phyloP scores from a whole-genome alignment of 2,888 invertebrate genomes.

The Autographa pulchrina region DNA sequence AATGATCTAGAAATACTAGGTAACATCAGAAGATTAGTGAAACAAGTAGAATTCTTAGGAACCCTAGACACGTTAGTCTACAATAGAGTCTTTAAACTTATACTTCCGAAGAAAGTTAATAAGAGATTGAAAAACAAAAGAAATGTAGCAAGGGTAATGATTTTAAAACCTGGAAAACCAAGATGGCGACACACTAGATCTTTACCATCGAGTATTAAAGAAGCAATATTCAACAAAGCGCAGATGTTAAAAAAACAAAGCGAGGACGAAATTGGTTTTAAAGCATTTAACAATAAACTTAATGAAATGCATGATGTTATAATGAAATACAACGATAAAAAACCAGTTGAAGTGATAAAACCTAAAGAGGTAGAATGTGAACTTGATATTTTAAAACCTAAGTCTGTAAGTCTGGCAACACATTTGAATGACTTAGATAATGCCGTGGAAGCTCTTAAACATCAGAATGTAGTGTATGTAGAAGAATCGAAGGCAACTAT shows the following conservation, averaged over 20 bases:
- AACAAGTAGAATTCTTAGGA: constrained; percentile 88
- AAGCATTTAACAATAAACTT: constrained; percentile 74
- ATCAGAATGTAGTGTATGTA: constrained; percentile 68
- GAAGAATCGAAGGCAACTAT: constrained; percentile 71
- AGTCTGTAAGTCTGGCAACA: constrained; percentile 74
- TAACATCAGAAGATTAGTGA: constrained; percentile 86
- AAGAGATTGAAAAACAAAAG: constrained; percentile 77
- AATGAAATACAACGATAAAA: constrained; percentile 63
- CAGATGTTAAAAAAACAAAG: constrained; percentile 78
- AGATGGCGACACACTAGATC: constrained; percentile 69
- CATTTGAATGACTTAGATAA: constrained; percentile 76
- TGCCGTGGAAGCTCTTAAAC: constrained; percentile 71
- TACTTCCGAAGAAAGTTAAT: constrained; percentile 76
- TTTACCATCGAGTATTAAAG: constrained; percentile 78
- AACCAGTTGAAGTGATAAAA: constrained; percentile 43
- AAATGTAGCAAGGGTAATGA: constrained; percentile 74
- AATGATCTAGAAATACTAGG: constrained; percentile 89
- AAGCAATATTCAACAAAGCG: constrained; percentile 82
- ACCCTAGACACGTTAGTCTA: constrained; percentile 87
- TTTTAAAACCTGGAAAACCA: constrained; percentile 82
- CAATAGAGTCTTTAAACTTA: constrained; percentile 77
- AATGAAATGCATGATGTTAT: constrained; percentile 80
- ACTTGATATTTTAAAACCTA: constrained; percentile 49
- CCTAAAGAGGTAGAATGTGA: constrained; percentile 38
- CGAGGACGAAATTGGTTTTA: constrained; percentile 75